These are phyloP conservation scores for Laupala kohalensis DNA, from an alignment of 1,140 invertebrate genomes.

Conservation along the genomic window DNA sequence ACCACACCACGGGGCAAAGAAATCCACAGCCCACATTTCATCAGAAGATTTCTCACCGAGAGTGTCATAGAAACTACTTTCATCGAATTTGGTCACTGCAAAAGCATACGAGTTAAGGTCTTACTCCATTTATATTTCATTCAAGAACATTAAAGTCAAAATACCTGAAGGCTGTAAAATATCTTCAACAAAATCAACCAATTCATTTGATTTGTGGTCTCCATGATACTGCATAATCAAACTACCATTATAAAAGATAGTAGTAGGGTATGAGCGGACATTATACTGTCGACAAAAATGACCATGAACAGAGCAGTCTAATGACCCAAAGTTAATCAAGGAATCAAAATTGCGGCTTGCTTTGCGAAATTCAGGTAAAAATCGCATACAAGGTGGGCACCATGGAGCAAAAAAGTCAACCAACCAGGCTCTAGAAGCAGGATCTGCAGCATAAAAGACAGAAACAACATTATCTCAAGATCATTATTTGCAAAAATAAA, in stretches of 20 bases:
- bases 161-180: conserved; percentile 35
- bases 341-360: conserved; percentile 41
- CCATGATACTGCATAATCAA: conserved; percentile 44
- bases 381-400: conserved; percentile 67
- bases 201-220: conserved; percentile 39
- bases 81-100: conserved; percentile 42
- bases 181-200: conserved; percentile 56
- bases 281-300: conserved; percentile 43
- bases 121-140: background rate
- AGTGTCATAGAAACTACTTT: conserved; percentile 37
- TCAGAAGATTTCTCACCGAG: conserved; percentile 34
- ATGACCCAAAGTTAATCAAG: conserved; percentile 48
- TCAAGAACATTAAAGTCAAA: background rate
- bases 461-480: no score
- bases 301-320: conserved; percentile 44
- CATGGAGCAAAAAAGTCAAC: conserved; percentile 72
- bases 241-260: conserved; percentile 53
- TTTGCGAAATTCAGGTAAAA: conserved; percentile 58
- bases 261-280: conserved; percentile 58
- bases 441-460: no score
- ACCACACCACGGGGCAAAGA: conserved; percentile 54
- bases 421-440: conserved; percentile 40
- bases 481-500: no score
- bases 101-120: conserved; percentile 15
- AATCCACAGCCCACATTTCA: conserved; percentile 50